These are phyloP conservation scores for Dicyrtomina minuta DNA, from an alignment of 2,888 invertebrate genomes.

Conservation along the genomic window DNA sequence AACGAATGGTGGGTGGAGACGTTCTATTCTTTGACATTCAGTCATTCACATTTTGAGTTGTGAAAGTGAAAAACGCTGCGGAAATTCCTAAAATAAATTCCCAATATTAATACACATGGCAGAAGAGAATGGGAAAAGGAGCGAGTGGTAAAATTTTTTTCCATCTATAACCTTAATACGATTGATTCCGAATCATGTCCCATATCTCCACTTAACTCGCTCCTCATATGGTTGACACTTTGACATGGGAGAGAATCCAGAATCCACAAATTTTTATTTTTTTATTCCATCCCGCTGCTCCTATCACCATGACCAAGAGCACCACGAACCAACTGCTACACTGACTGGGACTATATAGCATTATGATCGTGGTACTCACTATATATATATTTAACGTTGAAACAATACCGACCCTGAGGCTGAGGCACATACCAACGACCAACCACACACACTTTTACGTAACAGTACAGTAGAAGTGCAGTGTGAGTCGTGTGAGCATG, in stretches of 20 bases:
- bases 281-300: conserved; percentile 16
- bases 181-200: conserved; percentile 1
- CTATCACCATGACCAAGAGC: background rate
- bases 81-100: background rate
- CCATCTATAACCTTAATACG: too few species aligned
- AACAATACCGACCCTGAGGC: too few species aligned
- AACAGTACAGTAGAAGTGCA: background rate
- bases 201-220: background rate
- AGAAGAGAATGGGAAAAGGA: background rate
- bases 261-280: conserved; percentile 19
- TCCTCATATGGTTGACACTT: conserved; percentile 14
- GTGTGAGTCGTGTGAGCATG: background rate
- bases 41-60: too few species aligned
- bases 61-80: too few species aligned
- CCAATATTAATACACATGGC: background rate
- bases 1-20: too few species aligned
- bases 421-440: too few species aligned
- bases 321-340: background rate
- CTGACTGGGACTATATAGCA: too few species aligned
- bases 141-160: background rate
- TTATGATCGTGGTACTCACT: too few species aligned
- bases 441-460: too few species aligned
- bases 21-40: too few species aligned
- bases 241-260: conserved; percentile 11
- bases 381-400: too few species aligned